phyloP scores from a whole-genome alignment of 2,113 vertebrate genomes.

The Phainopepla nitens region DNA sequence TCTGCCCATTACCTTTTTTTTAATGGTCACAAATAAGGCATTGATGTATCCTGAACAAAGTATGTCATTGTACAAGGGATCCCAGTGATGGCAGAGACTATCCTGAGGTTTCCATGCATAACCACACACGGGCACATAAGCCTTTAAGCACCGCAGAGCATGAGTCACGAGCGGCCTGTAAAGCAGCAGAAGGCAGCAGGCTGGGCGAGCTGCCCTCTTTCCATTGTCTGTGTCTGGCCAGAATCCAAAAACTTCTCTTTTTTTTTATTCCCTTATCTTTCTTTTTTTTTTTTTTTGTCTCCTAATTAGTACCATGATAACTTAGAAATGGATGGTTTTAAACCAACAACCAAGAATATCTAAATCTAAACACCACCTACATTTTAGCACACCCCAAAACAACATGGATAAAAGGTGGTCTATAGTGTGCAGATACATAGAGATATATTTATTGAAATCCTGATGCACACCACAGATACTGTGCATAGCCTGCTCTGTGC shows the following conservation, averaged over 20 bases:
- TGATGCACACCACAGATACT: background rate
- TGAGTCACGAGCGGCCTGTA: background rate
- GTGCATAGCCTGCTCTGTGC: background rate
- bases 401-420: background rate
- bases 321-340: background rate
- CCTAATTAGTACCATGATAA: background rate
- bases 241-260: background rate
- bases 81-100: background rate
- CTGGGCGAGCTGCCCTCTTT: background rate
- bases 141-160: background rate
- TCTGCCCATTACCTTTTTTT: background rate
- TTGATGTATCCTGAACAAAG: background rate
- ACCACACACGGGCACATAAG: background rate
- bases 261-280: accelerated
- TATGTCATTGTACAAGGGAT: background rate
- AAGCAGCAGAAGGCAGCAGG: background rate
- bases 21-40: background rate
- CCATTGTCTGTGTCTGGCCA: background rate
- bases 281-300: background rate
- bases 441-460: background rate
- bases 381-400: background rate
- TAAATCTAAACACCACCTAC: background rate
- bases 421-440: background rate
- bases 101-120: background rate
- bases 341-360: background rate